Percentiles rank a stretch among this genome's conserved stretches.
phyloP scores from a whole-genome alignment of 2,888 invertebrate genomes.

The Abscondita cerata region DNA sequence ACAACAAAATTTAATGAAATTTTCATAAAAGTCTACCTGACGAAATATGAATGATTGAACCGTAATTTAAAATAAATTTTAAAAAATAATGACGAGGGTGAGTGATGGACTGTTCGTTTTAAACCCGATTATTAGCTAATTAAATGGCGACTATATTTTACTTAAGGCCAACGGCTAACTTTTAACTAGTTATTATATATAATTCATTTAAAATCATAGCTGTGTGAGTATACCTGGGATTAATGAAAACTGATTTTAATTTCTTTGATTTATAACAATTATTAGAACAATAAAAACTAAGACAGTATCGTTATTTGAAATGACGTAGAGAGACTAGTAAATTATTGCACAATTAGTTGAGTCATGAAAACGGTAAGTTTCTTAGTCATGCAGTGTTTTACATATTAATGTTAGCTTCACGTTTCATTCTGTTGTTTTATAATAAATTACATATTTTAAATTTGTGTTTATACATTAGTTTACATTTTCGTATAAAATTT shows the following conservation, averaged over 20 bases:
- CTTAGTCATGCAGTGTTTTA: too few species aligned
- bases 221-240: conserved; percentile 21
- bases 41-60: conserved; percentile 10
- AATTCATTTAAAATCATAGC: conserved; percentile 22
- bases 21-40: not conserved
- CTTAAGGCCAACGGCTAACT: conserved; percentile 24
- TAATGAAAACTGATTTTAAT: conserved; percentile 26
- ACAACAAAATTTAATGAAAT: not conserved
- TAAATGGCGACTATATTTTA: conserved; percentile 45
- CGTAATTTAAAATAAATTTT: conserved; percentile 33
- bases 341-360: too few species aligned
- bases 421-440: too few species aligned
- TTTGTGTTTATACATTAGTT: too few species aligned
- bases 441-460: too few species aligned
- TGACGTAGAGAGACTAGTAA: too few species aligned
- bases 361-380: too few species aligned
- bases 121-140: conserved; percentile 47
- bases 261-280: conserved; percentile 16
- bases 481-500: too few species aligned
- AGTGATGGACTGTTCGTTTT: conserved; percentile 40
- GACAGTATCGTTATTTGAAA: too few species aligned
- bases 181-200: conserved; percentile 32
- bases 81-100: conserved; percentile 42
- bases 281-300: not conserved
- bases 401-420: too few species aligned